phyloP scores from a whole-genome alignment of 2,888 invertebrate species.

The Oxyscelio sp. region DNA sequence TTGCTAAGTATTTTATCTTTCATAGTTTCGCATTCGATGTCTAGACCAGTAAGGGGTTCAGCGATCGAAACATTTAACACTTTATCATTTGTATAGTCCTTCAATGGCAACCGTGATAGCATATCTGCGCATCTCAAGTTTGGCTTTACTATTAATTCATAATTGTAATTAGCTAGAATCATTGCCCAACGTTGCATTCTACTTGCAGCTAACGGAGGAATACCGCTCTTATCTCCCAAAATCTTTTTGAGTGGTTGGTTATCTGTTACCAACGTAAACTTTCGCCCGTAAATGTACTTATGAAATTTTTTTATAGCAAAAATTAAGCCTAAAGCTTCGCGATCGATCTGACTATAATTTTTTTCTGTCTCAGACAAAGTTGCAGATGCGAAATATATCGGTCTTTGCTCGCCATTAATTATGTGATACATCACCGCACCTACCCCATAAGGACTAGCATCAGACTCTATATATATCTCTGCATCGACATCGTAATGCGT shows the following conservation, averaged over 20 bases:
- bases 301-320: constrained; percentile 78
- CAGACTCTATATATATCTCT: constrained; percentile 61
- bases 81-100: constrained; percentile 5
- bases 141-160: constrained; percentile 16
- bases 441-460: constrained; percentile 84
- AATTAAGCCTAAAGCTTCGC: constrained; percentile 78
- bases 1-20: constrained; percentile 26
- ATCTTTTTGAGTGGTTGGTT: constrained; percentile 72
- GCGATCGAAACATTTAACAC: constrained; percentile 5
- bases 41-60: constrained; percentile 31
- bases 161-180: constrained; percentile 74
- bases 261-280: constrained; percentile 56
- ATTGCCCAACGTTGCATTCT: constrained; percentile 75
- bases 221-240: constrained; percentile 70
- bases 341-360: constrained; percentile 78
- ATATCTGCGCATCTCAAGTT: constrained; percentile 59
- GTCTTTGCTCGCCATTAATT: constrained; percentile 70
- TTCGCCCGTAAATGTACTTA: constrained; percentile 76
- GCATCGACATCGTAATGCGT: background rate
- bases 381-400: constrained; percentile 75
- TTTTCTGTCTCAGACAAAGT: constrained; percentile 71
- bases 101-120: constrained; percentile 48
- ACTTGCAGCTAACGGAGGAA: constrained; percentile 75
- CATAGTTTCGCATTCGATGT: constrained; percentile 40
- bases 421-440: constrained; percentile 79